Evolutionary conservation across 2,113 vertebrate species (phyloP).

Genomic region (Daphoenositta chrysoptera): DNA sequence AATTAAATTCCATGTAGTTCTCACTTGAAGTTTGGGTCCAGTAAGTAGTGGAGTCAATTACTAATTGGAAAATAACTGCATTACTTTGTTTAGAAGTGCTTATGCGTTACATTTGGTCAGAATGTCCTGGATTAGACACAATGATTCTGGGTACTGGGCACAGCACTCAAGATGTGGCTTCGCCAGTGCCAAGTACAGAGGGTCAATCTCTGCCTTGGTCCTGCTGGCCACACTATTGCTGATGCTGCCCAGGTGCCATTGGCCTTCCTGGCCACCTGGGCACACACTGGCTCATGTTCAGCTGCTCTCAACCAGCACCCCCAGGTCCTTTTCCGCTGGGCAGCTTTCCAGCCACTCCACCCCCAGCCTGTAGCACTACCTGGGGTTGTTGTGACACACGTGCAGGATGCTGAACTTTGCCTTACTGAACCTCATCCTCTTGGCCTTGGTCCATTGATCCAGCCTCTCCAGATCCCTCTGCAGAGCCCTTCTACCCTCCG

Average conservation of each 20-base stretch:
- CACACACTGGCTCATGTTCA: neutral
- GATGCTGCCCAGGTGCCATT: too few species aligned
- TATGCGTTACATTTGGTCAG: too few species aligned
- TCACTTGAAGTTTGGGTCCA: too few species aligned
- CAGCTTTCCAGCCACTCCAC: neutral
- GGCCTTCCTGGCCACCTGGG: neutral
- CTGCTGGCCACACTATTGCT: neutral
- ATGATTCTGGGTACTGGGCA: too few species aligned
- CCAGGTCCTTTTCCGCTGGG: neutral
- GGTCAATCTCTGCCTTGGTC: too few species aligned
- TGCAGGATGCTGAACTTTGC: neutral
- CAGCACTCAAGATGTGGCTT: fast-evolving
- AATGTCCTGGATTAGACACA: too few species aligned
- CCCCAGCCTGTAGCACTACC: neutral
- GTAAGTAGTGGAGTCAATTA: too few species aligned
- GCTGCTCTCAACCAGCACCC: neutral
- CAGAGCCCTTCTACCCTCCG: fast-evolving
- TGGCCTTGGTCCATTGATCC: too few species aligned
- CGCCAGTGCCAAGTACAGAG: neutral
- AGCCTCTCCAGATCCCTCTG: neutral
- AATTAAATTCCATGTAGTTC: too few species aligned
- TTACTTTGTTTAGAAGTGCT: too few species aligned
- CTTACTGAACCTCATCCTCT: neutral
- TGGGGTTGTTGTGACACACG: neutral
- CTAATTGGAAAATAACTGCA: too few species aligned